phyloP scores from a whole-genome alignment of 1,140 invertebrate genomes.

The Scaptodrosophila lebanonensis region DNA sequence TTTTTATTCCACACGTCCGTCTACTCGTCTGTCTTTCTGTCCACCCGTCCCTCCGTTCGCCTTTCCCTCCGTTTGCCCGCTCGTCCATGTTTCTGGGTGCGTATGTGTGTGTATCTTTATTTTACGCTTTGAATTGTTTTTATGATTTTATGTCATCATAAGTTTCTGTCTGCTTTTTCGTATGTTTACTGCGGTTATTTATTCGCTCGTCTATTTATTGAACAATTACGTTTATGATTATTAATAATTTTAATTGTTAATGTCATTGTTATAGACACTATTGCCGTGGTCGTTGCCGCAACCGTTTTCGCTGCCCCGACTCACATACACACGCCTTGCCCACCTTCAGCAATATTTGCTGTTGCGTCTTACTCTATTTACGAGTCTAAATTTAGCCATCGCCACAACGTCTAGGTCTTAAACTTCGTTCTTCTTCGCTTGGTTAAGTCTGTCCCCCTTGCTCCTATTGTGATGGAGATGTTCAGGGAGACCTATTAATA shows the following conservation, averaged over 20 bases:
- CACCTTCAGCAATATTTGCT: constrained; percentile 31
- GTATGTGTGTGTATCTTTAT: constrained; percentile 58
- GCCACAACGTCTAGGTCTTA: constrained; percentile 42
- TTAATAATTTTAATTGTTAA: constrained; percentile 74
- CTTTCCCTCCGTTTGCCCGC: neutral
- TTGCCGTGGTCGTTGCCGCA: constrained; percentile 29
- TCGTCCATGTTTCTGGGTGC: neutral
- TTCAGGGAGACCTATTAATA: constrained; percentile 2
- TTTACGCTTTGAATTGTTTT: constrained; percentile 72
- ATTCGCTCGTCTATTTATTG: constrained; percentile 64
- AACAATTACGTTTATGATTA: constrained; percentile 74
- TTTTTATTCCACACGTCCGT: constrained; percentile 25
- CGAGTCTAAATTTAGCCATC: constrained; percentile 41
- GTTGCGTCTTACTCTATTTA: constrained; percentile 34
- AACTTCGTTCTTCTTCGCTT: constrained; percentile 16
- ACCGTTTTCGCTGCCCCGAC: constrained; percentile 20
- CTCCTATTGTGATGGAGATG: neutral
- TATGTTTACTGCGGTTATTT: constrained; percentile 63
- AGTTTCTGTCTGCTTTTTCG: constrained; percentile 61
- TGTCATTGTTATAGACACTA: constrained; percentile 63
- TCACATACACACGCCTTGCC: constrained; percentile 16
- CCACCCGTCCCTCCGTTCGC: neutral
- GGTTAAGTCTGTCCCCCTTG: constrained; percentile 9
- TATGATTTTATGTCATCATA: constrained; percentile 75
- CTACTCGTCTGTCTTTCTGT: constrained; percentile 1